Percentiles rank a stretch among this genome's conserved stretches.
Conservation (phyloP, 1,140 invertebrate species). For the Centruroides vittatus region DNA sequence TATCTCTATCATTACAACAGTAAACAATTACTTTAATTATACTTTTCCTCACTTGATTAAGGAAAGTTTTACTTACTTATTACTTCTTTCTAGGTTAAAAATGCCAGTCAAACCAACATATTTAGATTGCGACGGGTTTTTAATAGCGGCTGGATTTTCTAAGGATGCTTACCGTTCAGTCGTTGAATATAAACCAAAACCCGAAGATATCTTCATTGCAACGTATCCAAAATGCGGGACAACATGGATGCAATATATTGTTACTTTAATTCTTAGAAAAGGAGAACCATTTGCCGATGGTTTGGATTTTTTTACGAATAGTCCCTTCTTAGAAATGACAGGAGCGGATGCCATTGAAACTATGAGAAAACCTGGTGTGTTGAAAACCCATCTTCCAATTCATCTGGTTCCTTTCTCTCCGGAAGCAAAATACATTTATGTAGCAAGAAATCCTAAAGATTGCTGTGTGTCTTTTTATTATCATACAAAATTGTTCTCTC, state of each 20-base stretch:
- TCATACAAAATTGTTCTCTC: conserved; percentile 18
- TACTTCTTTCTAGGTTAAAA: too few relatives aligned
- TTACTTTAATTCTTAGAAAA: conserved; percentile 9
- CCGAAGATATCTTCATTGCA: conserved; percentile 15
- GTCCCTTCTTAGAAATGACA: conserved; percentile 12
- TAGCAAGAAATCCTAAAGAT: conserved; percentile 71
- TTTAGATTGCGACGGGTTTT: background rate
- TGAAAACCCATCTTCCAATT: conserved; percentile 19
- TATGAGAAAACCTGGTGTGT: conserved; percentile 6
- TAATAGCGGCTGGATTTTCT: conserved; percentile 3
- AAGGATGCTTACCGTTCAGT: conserved; percentile 10
- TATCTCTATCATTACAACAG: too few relatives aligned
- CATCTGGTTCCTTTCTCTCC: conserved; percentile 26
- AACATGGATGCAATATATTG: conserved; percentile 17
- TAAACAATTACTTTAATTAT: too few relatives aligned
- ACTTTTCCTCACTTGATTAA: too few relatives aligned
- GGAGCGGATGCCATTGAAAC: conserved; percentile 10
- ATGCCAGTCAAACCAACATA: background rate
- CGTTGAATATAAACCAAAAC: conserved; percentile 3
- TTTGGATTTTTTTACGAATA: conserved; percentile 2
- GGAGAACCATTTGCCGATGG: conserved; percentile 4
- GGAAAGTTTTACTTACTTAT: too few relatives aligned
- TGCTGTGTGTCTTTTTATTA: conserved; percentile 71
- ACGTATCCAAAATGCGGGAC: conserved; percentile 19
- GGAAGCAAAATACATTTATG: conserved; percentile 46